Evolutionary conservation across 2,888 invertebrate species (phyloP), one percentile per base, ranked within the genome.

Genomic region (Dryomyza anilis): DNA sequence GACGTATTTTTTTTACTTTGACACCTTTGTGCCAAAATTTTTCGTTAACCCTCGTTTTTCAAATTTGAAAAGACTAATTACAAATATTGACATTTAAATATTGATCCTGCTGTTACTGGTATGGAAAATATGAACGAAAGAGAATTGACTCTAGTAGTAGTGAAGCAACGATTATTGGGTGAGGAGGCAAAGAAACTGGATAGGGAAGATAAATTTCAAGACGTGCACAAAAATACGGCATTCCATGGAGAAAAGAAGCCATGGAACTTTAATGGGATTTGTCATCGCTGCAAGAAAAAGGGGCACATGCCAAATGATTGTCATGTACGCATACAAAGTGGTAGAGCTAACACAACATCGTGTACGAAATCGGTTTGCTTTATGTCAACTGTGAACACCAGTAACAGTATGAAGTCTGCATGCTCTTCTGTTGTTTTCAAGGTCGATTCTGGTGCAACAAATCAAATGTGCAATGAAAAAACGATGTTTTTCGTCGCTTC

Each of bases 161-260:
- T 60, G 2, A 50, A 60, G 36, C 60, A 60, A 23, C 50, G 50
- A 12, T 14, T 60, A 2, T n/a, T n/a, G n/a, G n/a, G n/a, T n/a
- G 36, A 60, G 23, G 60, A 60, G 21, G 12, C 60, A 3, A 60
- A 60, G 23, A 50, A 25, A 33, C 14, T 19, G 50, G 60, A 50
- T 50, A 33, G 33, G 3, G 14, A 19, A 21, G 36, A 36, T 10
- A 45, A n/a, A n/a, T n/a, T n/a, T n/a, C n/a, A n/a, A 46, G 6
- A 29, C 16, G 16, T 36, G n/a, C n/a, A n/a, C n/a, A n/a, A n/a
- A n/a, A n/a, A n/a, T n/a, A n/a, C 33, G 6, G 59, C 48, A 2
- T 59, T 59, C 33, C 23, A n/a, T 46, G 48, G 60, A n/a, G 60
- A 25, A 33, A 60, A 60, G 33, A 60, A 36, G 36, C n/a, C n/a